A percentile compares a stretch with the other conserved stretches of the same genome.
phyloP scores from a whole-genome alignment of 2,113 vertebrate genomes.

The Coryphaenoides rupestris region DNA sequence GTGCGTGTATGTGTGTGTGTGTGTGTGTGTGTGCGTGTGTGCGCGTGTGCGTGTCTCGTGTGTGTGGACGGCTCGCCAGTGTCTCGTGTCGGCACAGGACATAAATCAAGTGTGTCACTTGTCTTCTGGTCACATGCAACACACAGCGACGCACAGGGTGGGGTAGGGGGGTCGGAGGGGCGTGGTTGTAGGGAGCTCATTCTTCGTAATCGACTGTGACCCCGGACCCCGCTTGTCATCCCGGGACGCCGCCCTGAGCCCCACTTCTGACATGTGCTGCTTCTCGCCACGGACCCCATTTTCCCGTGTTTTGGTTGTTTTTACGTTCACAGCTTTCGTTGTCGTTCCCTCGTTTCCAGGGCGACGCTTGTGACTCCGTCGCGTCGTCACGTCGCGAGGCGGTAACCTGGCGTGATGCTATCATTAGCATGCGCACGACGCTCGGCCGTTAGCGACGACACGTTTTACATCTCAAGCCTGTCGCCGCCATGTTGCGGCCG shows the following conservation, averaged over 20 bases:
- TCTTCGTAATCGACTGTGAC: conserved; percentile 35
- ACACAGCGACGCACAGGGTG: conserved; percentile 10
- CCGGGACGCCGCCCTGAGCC: too few species aligned
- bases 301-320: too few species aligned
- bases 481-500: neutral
- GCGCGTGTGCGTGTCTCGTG: conserved; percentile 5
- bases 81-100: conserved; percentile 5
- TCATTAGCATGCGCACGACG: too few species aligned
- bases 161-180: too few species aligned
- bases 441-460: conserved; percentile 20
- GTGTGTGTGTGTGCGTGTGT: neutral
- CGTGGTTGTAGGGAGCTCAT: conserved; percentile 9
- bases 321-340: too few species aligned
- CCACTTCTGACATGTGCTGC: too few species aligned
- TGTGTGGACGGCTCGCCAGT: conserved; percentile 1
- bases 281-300: too few species aligned
- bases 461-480: conserved; percentile 36
- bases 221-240: conserved; percentile 30
- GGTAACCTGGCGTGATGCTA: too few species aligned
- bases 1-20: too few species aligned
- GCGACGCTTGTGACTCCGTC: too few species aligned
- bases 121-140: conserved; percentile 23
- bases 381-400: too few species aligned
- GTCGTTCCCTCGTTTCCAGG: too few species aligned
- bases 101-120: conserved; percentile 46